These are phyloP conservation scores for Dromiciops gliroides DNA, from an alignment of 2,113 vertebrate genomes.

Conservation along the genomic window DNA sequence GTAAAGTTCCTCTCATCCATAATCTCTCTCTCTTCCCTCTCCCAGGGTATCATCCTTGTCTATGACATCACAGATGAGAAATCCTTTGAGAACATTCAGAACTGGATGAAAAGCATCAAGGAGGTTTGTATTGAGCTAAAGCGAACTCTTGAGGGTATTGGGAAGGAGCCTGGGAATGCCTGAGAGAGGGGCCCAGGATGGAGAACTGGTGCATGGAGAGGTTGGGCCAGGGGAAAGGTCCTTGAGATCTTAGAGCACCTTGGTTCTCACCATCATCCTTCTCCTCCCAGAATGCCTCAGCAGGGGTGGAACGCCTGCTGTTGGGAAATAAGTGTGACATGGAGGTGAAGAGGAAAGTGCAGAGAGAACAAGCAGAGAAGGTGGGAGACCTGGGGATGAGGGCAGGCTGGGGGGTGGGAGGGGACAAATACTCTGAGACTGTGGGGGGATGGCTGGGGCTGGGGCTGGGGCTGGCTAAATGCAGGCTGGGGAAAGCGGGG, in stretches of 20 bases:
- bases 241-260: neutral
- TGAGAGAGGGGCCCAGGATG: neutral
- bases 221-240: neutral
- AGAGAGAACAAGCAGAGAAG: conserved; percentile 90
- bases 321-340: conserved; percentile 97
- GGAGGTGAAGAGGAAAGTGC: conserved; percentile 91
- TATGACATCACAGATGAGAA: conserved; percentile 97
- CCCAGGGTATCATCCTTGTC: conserved; percentile 94
- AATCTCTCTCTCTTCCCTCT: neutral
- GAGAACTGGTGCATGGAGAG: neutral
- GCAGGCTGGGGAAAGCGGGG: neutral
- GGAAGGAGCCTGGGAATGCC: neutral
- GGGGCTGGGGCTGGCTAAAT: neutral
- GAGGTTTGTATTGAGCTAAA: conserved; percentile 66
- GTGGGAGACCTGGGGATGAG: conserved; percentile 73
- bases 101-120: conserved; percentile 98
- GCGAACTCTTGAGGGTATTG: neutral
- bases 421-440: neutral
- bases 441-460: neutral
- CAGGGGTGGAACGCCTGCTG: conserved; percentile 92
- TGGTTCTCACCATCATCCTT: neutral
- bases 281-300: conserved; percentile 89
- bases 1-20: neutral
- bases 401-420: neutral
- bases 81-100: conserved; percentile 97